Conservation (phyloP, 2,888 invertebrate species). For the Lapara coniferarum region DNA sequence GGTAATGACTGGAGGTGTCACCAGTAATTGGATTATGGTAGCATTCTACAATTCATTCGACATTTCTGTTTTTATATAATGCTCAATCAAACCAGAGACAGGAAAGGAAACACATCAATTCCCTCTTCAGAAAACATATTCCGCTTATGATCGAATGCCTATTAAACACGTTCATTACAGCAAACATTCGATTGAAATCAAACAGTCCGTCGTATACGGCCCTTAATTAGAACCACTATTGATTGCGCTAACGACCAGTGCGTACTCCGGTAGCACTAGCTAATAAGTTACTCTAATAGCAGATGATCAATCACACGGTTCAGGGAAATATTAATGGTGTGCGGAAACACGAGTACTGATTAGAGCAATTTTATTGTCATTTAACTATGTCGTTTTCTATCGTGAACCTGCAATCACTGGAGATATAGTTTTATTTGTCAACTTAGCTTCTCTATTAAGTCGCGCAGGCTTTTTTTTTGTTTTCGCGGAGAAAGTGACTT, state of each 20-base stretch:
- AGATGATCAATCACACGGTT: slow-evolving; percentile 21
- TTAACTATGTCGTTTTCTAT: background rate
- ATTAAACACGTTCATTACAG: background rate
- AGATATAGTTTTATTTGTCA: background rate
- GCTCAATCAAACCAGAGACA: too few species aligned
- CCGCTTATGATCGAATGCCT: background rate
- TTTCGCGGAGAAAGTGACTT: too few species aligned
- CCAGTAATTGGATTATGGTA: too few species aligned
- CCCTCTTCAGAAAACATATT: too few species aligned
- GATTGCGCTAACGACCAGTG: slow-evolving; percentile 16
- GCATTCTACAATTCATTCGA: too few species aligned
- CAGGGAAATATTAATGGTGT: slow-evolving; percentile 20
- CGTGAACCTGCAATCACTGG: background rate
- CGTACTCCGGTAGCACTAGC: slow-evolving; percentile 25
- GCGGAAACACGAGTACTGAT: slow-evolving; percentile 15
- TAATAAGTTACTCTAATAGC: slow-evolving; percentile 24
- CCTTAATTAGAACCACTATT: slow-evolving; percentile 17
- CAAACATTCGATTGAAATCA: slow-evolving; percentile 22
- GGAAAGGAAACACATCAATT: too few species aligned
- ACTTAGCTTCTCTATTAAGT: background rate
- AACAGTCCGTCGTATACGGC: slow-evolving; percentile 9
- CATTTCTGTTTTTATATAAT: too few species aligned
- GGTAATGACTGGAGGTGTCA: too few species aligned
- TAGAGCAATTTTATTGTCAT: background rate
- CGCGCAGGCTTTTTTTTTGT: background rate